Evolutionary conservation across 1,140 invertebrate species (phyloP), one percentile per base, ranked within the genome.

Genomic region (Alviniconcha marisindica): DNA sequence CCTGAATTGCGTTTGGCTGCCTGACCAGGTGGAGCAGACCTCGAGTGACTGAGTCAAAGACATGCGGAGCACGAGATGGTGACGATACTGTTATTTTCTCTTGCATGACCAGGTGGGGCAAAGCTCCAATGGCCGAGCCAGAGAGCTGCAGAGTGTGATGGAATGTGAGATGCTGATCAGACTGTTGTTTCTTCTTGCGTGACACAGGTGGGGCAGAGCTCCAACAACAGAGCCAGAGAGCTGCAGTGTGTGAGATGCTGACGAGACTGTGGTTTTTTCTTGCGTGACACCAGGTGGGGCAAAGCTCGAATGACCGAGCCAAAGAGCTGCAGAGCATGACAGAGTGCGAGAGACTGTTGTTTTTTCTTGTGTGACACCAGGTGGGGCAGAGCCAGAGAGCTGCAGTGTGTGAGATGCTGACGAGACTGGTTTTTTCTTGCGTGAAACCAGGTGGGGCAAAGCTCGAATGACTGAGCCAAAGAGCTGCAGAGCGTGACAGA

Each of bases 391-490:
- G 10, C 40, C 42, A 76, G 42, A 76, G 69, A 40, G 15, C 18
- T 1, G 5, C 15, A 33, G 15, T 40, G 69, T 40, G 69, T 42
- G 36, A 71, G 2, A 40, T 36, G 33, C 69, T 71, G 36, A 38
- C 69, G 18, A 71, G n/a, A 51, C 73, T 76, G 56, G 94, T 99
- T 1, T 66, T 28, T 66, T 66, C 7, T n/a, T 31, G 10, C 12
- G 21, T n/a, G n/a, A n/a, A n/a, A n/a, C 10, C 40, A 74, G 71
- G 36, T 40, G 36, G 71, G 71, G 10, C 14, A 21, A 42, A 76
- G 10, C 40, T 7, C 24, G 18, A 31, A 42, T 18, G 69, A 71
- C 33, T n/a, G 36, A 31, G 44, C 24, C 3, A 54, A 51, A 18
- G 73, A 48, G 28, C 24, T 36, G 71, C 42, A 76, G 42, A 76